Evolutionary conservation across 37 sponge, comb jelly and placozoan species (phyloP).

Genomic region (Bolinopsis microptera): DNA sequence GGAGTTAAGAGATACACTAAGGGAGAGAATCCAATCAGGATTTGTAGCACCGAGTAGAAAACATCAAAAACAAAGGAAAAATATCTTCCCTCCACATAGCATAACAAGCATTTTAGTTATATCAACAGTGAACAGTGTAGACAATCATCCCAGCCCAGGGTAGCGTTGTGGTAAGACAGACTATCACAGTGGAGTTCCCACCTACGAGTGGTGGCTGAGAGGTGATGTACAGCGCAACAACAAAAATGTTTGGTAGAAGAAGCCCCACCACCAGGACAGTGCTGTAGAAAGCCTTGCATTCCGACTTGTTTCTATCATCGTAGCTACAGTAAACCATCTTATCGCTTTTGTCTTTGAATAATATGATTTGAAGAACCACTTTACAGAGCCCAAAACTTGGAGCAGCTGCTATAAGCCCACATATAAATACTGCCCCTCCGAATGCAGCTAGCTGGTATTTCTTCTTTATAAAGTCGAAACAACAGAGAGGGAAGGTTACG

Average conservation of each 20-base stretch:
- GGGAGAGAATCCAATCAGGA: background rate
- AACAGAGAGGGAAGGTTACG: background rate
- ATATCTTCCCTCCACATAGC: background rate
- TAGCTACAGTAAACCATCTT: background rate
- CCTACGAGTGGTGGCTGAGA: background rate
- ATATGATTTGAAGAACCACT: background rate
- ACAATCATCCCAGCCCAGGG: slow-evolving; percentile 4
- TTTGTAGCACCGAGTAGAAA: background rate
- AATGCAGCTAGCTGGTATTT: background rate
- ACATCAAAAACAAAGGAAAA: background rate
- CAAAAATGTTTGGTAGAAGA: background rate
- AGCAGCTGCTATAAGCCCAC: background rate
- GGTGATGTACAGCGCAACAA: background rate
- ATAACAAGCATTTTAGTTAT: background rate
- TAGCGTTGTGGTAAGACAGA: background rate
- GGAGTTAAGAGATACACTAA: background rate
- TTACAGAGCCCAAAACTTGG: background rate
- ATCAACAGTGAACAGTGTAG: background rate
- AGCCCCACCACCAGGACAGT: background rate
- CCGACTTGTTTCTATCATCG: background rate
- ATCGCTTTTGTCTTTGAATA: background rate
- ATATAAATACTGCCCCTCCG: background rate
- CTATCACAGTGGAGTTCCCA: background rate
- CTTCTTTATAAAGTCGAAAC: background rate
- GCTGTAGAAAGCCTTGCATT: background rate